Percentiles rank a stretch among this genome's conserved stretches.
These are phyloP conservation scores for Lamprologus sp. DNA, from an alignment of 2,113 vertebrate genomes.

Conservation along the genomic window DNA sequence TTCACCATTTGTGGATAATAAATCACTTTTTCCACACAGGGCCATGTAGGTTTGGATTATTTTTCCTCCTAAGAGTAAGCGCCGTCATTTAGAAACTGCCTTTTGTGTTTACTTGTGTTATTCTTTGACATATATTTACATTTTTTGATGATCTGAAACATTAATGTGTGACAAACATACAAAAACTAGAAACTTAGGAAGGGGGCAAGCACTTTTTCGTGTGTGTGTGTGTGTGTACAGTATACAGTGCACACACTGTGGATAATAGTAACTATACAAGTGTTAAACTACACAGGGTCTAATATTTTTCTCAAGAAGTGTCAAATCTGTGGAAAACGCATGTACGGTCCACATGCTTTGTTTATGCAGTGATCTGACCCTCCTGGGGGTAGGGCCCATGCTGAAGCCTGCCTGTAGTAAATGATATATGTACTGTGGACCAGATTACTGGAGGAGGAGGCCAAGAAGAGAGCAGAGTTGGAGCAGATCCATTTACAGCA, in stretches of 20 bases:
- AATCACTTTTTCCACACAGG: neutral
- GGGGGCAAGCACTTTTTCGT: neutral
- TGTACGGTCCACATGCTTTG: neutral
- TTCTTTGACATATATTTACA: neutral
- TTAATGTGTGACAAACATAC: neutral
- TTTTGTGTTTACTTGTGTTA: neutral
- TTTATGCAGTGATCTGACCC: neutral
- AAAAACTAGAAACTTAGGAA: neutral
- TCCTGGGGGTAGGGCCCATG: neutral
- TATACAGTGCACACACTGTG: neutral
- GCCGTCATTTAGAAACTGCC: neutral
- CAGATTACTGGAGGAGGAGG: slow-evolving; percentile 91
- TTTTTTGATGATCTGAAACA: neutral
- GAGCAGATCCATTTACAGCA: slow-evolving; percentile 88
- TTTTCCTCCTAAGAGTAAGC: neutral
- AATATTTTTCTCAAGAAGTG: neutral
- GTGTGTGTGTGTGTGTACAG: neutral
- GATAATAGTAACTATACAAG: neutral
- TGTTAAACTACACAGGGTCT: neutral
- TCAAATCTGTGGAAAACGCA: neutral
- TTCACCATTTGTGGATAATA: neutral
- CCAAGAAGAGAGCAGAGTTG: slow-evolving; percentile 81
- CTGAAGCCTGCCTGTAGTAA: neutral
- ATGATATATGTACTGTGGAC: neutral
- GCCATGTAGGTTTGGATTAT: neutral